These are phyloP conservation scores for Drosophila nikananu DNA, from an alignment of 1,140 invertebrate species.

Conservation along the genomic window DNA sequence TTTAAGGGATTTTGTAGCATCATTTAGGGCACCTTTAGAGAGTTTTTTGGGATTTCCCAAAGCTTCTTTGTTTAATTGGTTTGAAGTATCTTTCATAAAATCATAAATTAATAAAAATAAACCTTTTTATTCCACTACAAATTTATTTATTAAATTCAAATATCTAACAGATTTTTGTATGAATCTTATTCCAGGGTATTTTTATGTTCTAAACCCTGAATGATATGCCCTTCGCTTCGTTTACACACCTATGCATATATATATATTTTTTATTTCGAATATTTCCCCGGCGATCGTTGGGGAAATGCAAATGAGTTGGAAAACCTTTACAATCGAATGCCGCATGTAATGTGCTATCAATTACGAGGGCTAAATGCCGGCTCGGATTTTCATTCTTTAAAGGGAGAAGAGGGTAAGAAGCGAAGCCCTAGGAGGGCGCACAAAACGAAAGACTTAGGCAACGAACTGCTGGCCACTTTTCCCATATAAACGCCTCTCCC, in stretches of 20 bases:
- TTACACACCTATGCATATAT: background rate
- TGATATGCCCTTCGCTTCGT: background rate
- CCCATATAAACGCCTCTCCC: conserved; percentile 21
- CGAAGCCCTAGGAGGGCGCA: conserved; percentile 19
- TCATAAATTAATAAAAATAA: background rate
- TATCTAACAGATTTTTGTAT: background rate
- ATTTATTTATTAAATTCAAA: background rate
- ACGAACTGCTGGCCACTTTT: conserved; percentile 49
- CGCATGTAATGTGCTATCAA: conserved; percentile 37
- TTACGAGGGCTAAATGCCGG: conserved; percentile 35
- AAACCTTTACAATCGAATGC: conserved; percentile 21
- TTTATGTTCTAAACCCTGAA: background rate
- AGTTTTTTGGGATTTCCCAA: too few relatives aligned
- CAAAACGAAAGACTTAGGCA: conserved; percentile 74
- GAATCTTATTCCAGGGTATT: background rate
- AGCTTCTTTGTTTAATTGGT: too few relatives aligned
- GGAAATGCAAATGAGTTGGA: conserved; percentile 38
- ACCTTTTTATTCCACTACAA: background rate
- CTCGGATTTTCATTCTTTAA: background rate
- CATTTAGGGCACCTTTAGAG: too few relatives aligned
- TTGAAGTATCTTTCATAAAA: background rate
- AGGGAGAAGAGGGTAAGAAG: background rate
- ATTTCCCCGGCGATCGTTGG: conserved; percentile 10
- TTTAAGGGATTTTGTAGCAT: too few relatives aligned
- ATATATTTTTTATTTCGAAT: conserved; percentile 10